Base-by-base conservation (phyloP, 2,888 invertebrate species). In the Diabrotica balteata region DNA sequence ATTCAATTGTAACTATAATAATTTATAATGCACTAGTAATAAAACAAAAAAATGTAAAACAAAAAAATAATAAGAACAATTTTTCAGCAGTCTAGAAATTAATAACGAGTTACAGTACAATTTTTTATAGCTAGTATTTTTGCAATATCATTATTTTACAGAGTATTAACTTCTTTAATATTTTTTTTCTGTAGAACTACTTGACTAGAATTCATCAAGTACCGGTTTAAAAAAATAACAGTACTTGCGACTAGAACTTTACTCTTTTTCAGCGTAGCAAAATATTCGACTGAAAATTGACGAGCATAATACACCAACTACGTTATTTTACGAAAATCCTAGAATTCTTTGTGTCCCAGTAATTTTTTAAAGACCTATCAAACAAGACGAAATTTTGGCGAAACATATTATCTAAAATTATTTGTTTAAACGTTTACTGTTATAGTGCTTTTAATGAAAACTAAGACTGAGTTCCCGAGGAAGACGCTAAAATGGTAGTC, bases 1-100 rank as follows among this genome's bases (percentile, higher is more conserved):
- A 72, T 76, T 75, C 75, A 75, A 69, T 75, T 77, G 75, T 80
- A 79, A 79, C 78, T 80, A 80, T 77, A 78, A 78, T 79, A 78
- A 77, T 80, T 79, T 79, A 80, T 79, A 80, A 81, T 80, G 80
- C 80, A 75, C 78, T 79, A 79, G 75, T 63, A 74, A 75, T 77
- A 77, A 54, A 58, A 64, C 51, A 10, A 17, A 51, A 59, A 64
- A 59, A 64, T 46, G n/a, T 58, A 64, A 58, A 64, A 49, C 72
- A 76, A 76, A 80, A 80, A 71, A 77, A 76, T 78, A 75, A 76
- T 76, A 72, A 78, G 76, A 79, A 78, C 75, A 78, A 77, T 75
- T 70, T 73, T 74, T 65, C 75, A 80, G 80, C 80, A 79, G 80
- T 81, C 80, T 80, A 81, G 74, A 75, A 77, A 75, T 68, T 73